Conservation (phyloP, 2,113 vertebrate species). For the Trichomycterus rosablanca region DNA sequence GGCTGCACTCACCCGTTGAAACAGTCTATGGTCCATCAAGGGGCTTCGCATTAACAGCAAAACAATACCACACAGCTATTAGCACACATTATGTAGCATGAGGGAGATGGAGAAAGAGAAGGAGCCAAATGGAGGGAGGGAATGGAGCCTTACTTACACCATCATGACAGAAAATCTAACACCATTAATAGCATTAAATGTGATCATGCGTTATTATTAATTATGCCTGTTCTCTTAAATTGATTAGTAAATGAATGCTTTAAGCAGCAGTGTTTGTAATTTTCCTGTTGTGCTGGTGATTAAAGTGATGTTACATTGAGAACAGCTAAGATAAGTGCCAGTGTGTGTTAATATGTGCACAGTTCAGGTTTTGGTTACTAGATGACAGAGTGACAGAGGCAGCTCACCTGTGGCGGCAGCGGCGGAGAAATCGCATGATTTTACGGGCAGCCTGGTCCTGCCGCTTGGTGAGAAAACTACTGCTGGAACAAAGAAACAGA, state of each 20-base stretch:
- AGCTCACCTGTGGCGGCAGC: constrained; percentile 94
- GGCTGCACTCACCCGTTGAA: constrained; percentile 99
- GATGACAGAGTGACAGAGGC: constrained; percentile 24
- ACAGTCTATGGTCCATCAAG: constrained; percentile 99
- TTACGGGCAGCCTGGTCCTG: constrained; percentile 99
- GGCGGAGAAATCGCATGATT: constrained; percentile 97
- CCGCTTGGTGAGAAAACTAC: constrained; percentile 96
- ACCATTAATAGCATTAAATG: constrained; percentile 8
- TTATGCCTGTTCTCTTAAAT: too few relatives aligned
- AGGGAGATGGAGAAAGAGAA: constrained; percentile 42
- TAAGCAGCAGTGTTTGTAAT: too few relatives aligned
- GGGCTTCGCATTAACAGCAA: constrained; percentile 97
- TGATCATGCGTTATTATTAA: too few relatives aligned
- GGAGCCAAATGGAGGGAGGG: constrained; percentile 46
- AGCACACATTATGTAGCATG: constrained; percentile 78
- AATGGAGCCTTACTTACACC: constrained; percentile 42
- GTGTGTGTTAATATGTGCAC: neutral
- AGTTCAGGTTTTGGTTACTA: constrained; percentile 7
- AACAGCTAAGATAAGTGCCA: too few relatives aligned
- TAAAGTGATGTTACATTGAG: too few relatives aligned
- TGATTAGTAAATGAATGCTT: too few relatives aligned
- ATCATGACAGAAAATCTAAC: too few relatives aligned
- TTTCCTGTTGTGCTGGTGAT: too few relatives aligned
- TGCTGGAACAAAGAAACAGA: constrained; percentile 67
- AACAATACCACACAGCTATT: constrained; percentile 99